Conservation (phyloP, 2,888 invertebrate species). For the Furcula furcula region DNA sequence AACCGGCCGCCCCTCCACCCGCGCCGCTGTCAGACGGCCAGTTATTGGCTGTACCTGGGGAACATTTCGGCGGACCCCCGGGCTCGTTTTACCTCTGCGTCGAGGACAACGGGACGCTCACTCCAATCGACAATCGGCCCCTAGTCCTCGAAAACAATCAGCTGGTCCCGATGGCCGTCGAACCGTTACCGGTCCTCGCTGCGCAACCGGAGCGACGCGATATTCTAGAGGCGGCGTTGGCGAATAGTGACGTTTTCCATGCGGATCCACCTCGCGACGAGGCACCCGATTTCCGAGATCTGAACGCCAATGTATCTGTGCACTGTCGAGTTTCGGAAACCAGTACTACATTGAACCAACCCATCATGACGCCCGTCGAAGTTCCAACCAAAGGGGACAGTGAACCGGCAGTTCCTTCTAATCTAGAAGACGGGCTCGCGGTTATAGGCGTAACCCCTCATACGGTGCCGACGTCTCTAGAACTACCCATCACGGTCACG, state of each 20-base stretch:
- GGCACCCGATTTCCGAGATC: slow-evolving; percentile 82
- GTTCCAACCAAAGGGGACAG: slow-evolving; percentile 81
- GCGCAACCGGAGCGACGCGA: slow-evolving; percentile 82
- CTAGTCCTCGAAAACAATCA: slow-evolving; percentile 78
- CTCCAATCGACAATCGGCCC: slow-evolving; percentile 87
- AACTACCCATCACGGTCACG: slow-evolving; percentile 88
- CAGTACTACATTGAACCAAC: slow-evolving; percentile 87
- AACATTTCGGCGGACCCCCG: slow-evolving; percentile 86
- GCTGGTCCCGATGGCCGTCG: slow-evolving; percentile 66
- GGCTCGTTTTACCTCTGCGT: slow-evolving; percentile 88
- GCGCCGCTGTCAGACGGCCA: slow-evolving; percentile 81
- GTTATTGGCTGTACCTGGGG: slow-evolving; percentile 87
- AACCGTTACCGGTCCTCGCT: slow-evolving; percentile 46
- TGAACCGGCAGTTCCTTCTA: slow-evolving; percentile 52
- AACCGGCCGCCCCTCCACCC: slow-evolving; percentile 33
- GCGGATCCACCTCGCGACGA: slow-evolving; percentile 75
- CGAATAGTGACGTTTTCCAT: slow-evolving; percentile 88
- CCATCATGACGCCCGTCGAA: slow-evolving; percentile 92
- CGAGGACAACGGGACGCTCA: slow-evolving; percentile 86
- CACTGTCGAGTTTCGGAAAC: slow-evolving; percentile 87
- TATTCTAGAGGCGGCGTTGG: slow-evolving; percentile 88
- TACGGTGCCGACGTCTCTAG: slow-evolving; percentile 85
- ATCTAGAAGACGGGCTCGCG: slow-evolving; percentile 80
- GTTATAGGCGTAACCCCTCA: slow-evolving; percentile 81
- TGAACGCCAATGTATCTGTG: slow-evolving; percentile 79